phyloP scores from a whole-genome alignment of 2,113 vertebrate genomes.

The Neogale vison region DNA sequence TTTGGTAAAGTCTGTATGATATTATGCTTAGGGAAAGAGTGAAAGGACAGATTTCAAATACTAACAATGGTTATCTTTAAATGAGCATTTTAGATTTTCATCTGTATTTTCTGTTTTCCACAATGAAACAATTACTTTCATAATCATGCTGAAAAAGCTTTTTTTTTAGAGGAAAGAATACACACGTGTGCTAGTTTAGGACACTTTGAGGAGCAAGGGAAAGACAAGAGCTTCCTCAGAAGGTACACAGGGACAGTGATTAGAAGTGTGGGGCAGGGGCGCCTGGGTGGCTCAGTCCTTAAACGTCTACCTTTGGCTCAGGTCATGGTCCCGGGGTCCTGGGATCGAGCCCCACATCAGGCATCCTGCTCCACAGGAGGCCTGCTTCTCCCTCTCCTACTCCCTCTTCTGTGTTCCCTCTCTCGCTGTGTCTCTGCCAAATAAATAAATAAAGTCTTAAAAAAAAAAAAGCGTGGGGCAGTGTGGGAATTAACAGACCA shows the following conservation, averaged over 20 bases:
- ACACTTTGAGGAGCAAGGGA: neutral
- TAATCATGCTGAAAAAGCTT: neutral
- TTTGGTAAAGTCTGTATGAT: neutral
- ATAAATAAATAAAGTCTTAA: no score
- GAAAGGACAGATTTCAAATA: neutral
- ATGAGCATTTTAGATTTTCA: neutral
- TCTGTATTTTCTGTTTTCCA: neutral
- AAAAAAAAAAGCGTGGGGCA: accelerated
- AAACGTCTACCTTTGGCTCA: no score
- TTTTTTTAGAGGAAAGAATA: neutral
- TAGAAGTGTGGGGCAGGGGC: accelerated
- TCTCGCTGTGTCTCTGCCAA: no score
- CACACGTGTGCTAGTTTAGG: neutral
- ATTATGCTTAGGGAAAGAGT: neutral
- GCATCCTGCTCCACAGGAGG: no score
- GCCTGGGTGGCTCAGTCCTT: no score
- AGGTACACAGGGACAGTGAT: accelerated
- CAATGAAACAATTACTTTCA: neutral
- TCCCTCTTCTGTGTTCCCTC: no score
- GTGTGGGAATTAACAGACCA: accelerated
- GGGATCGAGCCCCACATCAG: no score
- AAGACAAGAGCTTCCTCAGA: accelerated
- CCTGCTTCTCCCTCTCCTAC: no score
- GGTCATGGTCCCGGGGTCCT: no score
- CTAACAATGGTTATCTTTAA: neutral